These are phyloP conservation scores for Cybosia mesomella DNA, from an alignment of 2,888 invertebrate genomes.

Conservation along the genomic window DNA sequence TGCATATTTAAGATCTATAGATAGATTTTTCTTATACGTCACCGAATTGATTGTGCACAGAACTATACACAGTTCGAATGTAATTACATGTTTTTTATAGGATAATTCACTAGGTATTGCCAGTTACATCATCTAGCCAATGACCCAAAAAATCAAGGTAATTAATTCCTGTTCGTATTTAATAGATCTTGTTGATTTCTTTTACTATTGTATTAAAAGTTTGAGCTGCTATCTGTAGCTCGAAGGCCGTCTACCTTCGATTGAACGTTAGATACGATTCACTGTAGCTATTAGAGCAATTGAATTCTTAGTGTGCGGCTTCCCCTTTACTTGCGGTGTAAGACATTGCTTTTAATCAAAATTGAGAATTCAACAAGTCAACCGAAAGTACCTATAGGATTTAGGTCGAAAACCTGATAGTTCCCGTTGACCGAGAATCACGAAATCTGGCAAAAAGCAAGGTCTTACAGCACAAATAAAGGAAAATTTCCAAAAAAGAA, in stretches of 20 bases:
- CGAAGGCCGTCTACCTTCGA: conserved; percentile 46
- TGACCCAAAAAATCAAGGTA: conserved; percentile 6
- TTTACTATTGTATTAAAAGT: conserved; percentile 39
- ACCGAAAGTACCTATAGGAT: too few species aligned
- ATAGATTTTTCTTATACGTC: neutral
- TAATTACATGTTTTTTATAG: conserved; percentile 1
- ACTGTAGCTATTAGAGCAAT: conserved; percentile 42
- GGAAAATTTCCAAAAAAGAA: too few species aligned
- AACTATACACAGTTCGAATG: neutral
- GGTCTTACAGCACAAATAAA: too few species aligned
- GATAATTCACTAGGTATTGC: neutral
- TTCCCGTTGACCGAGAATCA: too few species aligned
- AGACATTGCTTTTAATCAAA: too few species aligned
- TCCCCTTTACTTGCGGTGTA: too few species aligned
- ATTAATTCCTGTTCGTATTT: conserved; percentile 18
- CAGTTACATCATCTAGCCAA: neutral
- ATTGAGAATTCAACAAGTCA: too few species aligned
- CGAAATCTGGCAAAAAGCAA: too few species aligned
- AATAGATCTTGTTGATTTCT: conserved; percentile 33
- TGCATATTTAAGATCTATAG: neutral
- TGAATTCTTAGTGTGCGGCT: conserved; percentile 29
- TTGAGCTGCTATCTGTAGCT: conserved; percentile 11
- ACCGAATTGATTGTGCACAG: neutral
- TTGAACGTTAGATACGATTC: conserved; percentile 43
- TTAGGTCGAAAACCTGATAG: too few species aligned